Evolutionary conservation across 2,797 vertebrate genomes (phyloP), one percentile per base, ranked within the genome.

Genomic region (Percopsis omiscomaycus): DNA sequence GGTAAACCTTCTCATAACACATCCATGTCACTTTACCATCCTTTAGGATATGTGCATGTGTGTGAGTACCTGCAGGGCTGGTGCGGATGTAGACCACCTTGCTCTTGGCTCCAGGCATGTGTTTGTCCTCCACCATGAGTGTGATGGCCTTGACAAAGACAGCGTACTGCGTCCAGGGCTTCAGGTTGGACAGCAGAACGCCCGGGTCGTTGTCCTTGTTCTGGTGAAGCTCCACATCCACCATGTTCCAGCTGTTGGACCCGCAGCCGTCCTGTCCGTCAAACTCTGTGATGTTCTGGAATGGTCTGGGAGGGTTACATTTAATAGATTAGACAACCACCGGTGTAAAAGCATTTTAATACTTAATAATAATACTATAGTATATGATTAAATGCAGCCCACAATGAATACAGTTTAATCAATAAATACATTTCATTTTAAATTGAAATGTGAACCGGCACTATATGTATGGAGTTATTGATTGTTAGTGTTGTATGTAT

Each of bases 181-280:
- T 98, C 55, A 98, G 86, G 1, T 84, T 86, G 0, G 94, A 93
- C 72, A 99, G 91, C 0, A 95, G 69, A 14, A 98, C 95, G 2
- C 95, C 94, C 0, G 97, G 98, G 69, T 98, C 94, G 1, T 86
- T 74, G 3, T 94, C 93, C 73, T 94, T 94, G 68, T 95, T 94
- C 0, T 88, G 88, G 8, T 95, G 94, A 15, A 96, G 91, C 78
- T 98, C 97, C 77, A 98, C 96, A 0, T 99, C 98, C 32, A 98
- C 95, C 94, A 98, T 96, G 77, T 94, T 98, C 97, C 98, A 99
- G 92, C 97, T 99, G 82, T 99, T 98, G 62, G 95, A 98, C 64
- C 97, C 97, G n/a, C 97, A 99, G 0, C 96, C 96, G 0, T 99
- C 97, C 86, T 97, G 97, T 0, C 97, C 97, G 0, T 98, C 97